Evolutionary conservation across 2,113 vertebrate genomes (phyloP), one percentile per base, ranked within the genome.

Genomic region (Chloebia gouldiae): DNA sequence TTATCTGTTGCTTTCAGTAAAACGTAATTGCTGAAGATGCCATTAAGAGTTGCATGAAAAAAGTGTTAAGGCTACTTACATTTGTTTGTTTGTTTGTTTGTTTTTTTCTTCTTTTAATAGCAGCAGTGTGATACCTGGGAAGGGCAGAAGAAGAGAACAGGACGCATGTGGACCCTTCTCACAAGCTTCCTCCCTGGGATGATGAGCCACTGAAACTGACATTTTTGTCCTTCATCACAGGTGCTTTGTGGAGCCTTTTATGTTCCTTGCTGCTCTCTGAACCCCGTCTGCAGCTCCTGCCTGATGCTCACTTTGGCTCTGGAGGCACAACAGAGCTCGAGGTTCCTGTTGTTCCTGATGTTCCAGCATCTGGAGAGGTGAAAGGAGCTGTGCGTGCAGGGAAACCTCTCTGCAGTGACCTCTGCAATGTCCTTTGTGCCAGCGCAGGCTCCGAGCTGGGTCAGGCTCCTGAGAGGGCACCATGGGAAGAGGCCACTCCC

Each of bases 11-110:
- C 94, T 94, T 95, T 96, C 94, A 96, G 86, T 83, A 81, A 94
- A 95, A 96, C 86, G 90, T 96, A 96, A 96, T 96, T 97, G 93
- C 96, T 92, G 93, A 96, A 95, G 88, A 94, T 75, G 86, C 45
- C 90, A 93, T 93, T 95, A 96, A 93, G 72, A 93, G 86, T 94
- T 96, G 76, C 78, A 82, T 93, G 90, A 78, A 95, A 95, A 94
- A 93, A 90, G 40, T 81, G 92, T 95, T 81, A 93, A 93, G 82
- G 85, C 60, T 94, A 72, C 81, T 83, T 81, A 93, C 81, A 88
- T 81, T 88, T 30, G 13, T 21, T 9, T n/a, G n/a, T n/a, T n/a
- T n/a, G n/a, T n/a, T n/a, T n/a, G n/a, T 8, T 47, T 76, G 42
- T 76, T 69, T 51, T 76, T 39, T 30, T 90, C 50, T 83, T 3